Percentiles rank a stretch among this genome's conserved stretches.
Evolutionary conservation across 2,113 vertebrate genomes (phyloP).

Genomic region (Menidia beryllina): DNA sequence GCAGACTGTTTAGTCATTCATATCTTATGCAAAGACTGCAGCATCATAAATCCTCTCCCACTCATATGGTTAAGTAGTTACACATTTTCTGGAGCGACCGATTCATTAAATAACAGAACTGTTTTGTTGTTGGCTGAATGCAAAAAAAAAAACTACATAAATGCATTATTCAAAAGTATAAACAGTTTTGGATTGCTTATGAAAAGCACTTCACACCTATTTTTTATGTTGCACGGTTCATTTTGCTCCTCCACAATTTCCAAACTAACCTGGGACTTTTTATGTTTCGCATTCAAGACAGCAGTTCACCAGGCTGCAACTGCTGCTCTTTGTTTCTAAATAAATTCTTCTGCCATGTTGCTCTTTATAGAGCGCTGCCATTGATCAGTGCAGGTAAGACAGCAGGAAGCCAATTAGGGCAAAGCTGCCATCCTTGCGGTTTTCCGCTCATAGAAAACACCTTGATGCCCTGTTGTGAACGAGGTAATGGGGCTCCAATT

Average conservation of each 20-base stretch:
- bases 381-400: conserved; percentile 74
- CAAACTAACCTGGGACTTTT: neutral
- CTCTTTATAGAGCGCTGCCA: conserved; percentile 65
- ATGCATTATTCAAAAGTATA: neutral
- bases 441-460: conserved; percentile 50
- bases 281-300: conserved; percentile 1
- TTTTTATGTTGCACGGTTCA: too few relatives aligned
- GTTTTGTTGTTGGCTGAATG: conserved; percentile 22
- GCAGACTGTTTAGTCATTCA: conserved; percentile 49
- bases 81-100: conserved; percentile 43
- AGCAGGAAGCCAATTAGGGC: conserved; percentile 77
- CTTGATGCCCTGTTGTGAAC: conserved; percentile 46
- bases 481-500: conserved; percentile 47
- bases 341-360: conserved; percentile 59
- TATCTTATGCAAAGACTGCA: conserved; percentile 57
- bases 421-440: conserved; percentile 47
- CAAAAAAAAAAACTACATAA: conserved; percentile 18
- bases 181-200: neutral
- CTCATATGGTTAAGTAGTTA: conserved; percentile 56
- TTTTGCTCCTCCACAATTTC: too few relatives aligned
- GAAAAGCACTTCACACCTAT: too few relatives aligned
- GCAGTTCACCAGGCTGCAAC: neutral
- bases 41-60: conserved; percentile 46
- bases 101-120: conserved; percentile 48
- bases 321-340: conserved; percentile 40